These are phyloP conservation scores for Epinephelus moara DNA, from an alignment of 2,113 vertebrate genomes.

Conservation along the genomic window DNA sequence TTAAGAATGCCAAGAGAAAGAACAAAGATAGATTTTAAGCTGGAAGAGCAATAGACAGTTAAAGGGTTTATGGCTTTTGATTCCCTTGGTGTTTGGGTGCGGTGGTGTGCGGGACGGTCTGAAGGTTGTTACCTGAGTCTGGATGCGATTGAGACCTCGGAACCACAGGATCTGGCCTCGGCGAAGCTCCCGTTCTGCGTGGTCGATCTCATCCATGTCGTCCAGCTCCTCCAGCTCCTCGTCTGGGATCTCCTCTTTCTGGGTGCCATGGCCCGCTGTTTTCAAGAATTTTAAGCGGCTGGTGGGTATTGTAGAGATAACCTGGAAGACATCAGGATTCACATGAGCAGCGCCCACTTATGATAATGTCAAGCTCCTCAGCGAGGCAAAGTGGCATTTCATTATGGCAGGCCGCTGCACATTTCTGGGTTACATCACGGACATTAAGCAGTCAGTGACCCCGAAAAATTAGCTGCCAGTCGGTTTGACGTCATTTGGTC, in stretches of 20 bases:
- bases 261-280: slow-evolving; percentile 97
- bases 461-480: neutral
- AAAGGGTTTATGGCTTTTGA: slow-evolving; percentile 77
- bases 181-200: slow-evolving; percentile 96
- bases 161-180: slow-evolving; percentile 99
- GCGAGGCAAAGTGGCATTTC: neutral
- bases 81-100: slow-evolving; percentile 57
- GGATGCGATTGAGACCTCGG: slow-evolving; percentile 99
- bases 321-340: slow-evolving; percentile 76
- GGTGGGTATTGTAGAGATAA: slow-evolving; percentile 97
- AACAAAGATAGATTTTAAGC: slow-evolving; percentile 56
- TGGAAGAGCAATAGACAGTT: slow-evolving; percentile 72
- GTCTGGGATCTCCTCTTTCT: slow-evolving; percentile 98
- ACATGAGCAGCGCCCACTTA: slow-evolving; percentile 8
- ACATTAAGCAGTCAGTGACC: slow-evolving; percentile 25
- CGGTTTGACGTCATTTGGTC: slow-evolving; percentile 8
- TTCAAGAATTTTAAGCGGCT: slow-evolving; percentile 98
- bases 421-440: neutral
- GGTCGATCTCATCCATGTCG: slow-evolving; percentile 97
- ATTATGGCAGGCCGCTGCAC: neutral
- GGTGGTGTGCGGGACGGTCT: neutral
- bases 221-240: slow-evolving; percentile 94
- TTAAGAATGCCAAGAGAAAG: slow-evolving; percentile 50
- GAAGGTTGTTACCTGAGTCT: slow-evolving; percentile 94
- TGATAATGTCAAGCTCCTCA: neutral